Base-by-base conservation (phyloP, 2,888 invertebrate species). In the Ceraclea dissimilis region DNA sequence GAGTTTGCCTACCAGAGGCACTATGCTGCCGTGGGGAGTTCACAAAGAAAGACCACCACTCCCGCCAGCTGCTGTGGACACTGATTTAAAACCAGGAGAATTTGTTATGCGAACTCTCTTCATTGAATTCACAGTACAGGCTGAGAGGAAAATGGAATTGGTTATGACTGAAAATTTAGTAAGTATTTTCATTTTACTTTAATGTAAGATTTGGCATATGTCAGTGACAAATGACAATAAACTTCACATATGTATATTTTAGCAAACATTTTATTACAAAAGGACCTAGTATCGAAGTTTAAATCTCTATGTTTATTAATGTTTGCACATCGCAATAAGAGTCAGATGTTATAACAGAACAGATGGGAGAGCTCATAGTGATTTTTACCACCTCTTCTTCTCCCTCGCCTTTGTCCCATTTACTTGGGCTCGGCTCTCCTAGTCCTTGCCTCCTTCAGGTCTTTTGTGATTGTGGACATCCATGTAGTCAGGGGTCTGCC, bases 81-180 rank as follows among this genome's bases (percentile, higher is more conserved):
- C 82, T 65, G 84, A 86, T 65, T 74, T 88, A 16, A 80, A 91
- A 57, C 93, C 94, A 0, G 98, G 98, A 11, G 96, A 98, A 73
- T 97, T 90, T 74, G 94, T 98, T 1, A 94, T 98, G 87, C 82
- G 95, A 59, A 89, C 93, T 47, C 79, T 99, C 1, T 96, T 99
- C 69, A 86, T 93, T 1, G 97, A 99, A 72, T 97, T 98, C 68
- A 95, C 96, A 1, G 79, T 88, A 1, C 88, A 94, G 66, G 94
- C 95, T 1, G 97, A 97, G 67, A 88, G 90, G 69, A 98, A 98
- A 75, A 94, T 99, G 74, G 95, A 96, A 68, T 83, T 86, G 54
- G 94, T 98, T 1, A 90, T 97, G 85, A 82, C 90, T 53, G 98
- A 98, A 71, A 86, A 90, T 59, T 76, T 89, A 72, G 91, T 90